These are phyloP conservation scores for Coenonympha glycerion DNA, from an alignment of 2,888 invertebrate genomes.

Conservation along the genomic window DNA sequence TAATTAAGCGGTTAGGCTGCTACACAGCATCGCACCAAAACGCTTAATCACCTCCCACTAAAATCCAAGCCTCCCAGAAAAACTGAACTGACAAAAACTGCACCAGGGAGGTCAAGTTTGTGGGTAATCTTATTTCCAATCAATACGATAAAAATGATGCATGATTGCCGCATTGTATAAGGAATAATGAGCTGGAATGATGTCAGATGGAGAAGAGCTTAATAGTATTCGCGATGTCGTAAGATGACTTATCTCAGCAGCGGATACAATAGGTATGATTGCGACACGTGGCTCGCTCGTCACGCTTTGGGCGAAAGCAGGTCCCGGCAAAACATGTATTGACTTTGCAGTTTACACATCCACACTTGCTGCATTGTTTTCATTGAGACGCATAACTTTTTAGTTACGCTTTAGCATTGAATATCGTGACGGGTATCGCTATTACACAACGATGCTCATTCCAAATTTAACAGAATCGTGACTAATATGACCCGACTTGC, in stretches of 20 bases:
- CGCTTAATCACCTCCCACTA: too few species aligned
- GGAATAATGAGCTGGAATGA: conserved; percentile 42
- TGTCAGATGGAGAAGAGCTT: conserved; percentile 60
- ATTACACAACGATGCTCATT: conserved; percentile 14
- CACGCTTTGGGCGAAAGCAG: conserved; percentile 72
- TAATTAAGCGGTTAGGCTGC: too few species aligned
- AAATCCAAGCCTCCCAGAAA: too few species aligned
- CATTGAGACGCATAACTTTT: conserved; percentile 46
- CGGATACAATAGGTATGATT: conserved; percentile 68
- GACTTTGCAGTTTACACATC: conserved; percentile 39
- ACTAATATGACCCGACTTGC: conserved; percentile 19
- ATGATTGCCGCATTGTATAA: conserved; percentile 13
- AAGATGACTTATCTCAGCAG: conserved; percentile 59
- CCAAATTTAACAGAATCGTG: conserved; percentile 11
- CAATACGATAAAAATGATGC: conserved; percentile 3
- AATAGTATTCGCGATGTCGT: conserved; percentile 69
- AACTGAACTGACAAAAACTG: too few species aligned
- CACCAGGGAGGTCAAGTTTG: too few species aligned
- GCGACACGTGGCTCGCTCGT: conserved; percentile 64
- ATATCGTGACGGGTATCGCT: conserved; percentile 10
- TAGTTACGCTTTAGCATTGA: conserved; percentile 19
- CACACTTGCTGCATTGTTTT: conserved; percentile 53
- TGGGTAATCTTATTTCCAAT: background rate
- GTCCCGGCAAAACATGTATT: conserved; percentile 53
- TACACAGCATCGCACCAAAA: too few species aligned